Conservation (phyloP, 1,140 invertebrate genomes). For the Drosophila suzukii region DNA sequence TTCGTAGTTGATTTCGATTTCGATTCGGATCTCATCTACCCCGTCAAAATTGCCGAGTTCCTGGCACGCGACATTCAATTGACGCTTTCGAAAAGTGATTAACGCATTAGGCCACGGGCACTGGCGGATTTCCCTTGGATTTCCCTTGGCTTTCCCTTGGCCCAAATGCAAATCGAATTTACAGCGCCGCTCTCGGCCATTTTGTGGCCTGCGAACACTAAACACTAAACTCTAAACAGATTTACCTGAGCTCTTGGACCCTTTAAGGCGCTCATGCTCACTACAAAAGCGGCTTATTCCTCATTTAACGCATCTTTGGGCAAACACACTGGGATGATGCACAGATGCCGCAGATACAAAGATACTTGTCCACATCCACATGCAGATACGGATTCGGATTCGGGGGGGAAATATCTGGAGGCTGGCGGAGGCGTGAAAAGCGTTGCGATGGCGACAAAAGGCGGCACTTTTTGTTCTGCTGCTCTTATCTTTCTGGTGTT, state of each 20-base stretch:
- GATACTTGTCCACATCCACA: slow-evolving; percentile 5
- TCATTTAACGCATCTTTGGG: slow-evolving; percentile 64
- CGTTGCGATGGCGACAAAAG: slow-evolving; percentile 65
- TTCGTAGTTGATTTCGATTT: slow-evolving; percentile 55
- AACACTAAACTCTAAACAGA: slow-evolving; percentile 34
- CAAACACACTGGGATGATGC: slow-evolving; percentile 42
- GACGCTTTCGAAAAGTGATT: slow-evolving; percentile 78
- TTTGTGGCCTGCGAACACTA: slow-evolving; percentile 25
- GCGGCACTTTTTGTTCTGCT: slow-evolving; percentile 48
- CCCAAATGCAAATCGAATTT: slow-evolving; percentile 76
- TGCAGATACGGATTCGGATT: neutral
- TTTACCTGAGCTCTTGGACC: slow-evolving; percentile 34
- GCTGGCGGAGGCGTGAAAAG: slow-evolving; percentile 73
- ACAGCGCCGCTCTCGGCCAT: slow-evolving; percentile 53
- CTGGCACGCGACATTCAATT: slow-evolving; percentile 78
- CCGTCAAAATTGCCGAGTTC: slow-evolving; percentile 65
- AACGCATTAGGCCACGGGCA: slow-evolving; percentile 63
- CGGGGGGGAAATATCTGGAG: slow-evolving; percentile 1
- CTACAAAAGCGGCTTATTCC: slow-evolving; percentile 65
- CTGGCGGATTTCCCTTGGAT: slow-evolving; percentile 27
- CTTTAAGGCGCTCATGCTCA: slow-evolving; percentile 28
- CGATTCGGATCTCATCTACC: slow-evolving; percentile 59
- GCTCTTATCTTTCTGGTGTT: slow-evolving; percentile 31
- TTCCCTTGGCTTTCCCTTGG: slow-evolving; percentile 23
- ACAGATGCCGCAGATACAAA: neutral